Conservation (phyloP, 2,888 invertebrate genomes). For the Drosophila neoperkinsi region DNA sequence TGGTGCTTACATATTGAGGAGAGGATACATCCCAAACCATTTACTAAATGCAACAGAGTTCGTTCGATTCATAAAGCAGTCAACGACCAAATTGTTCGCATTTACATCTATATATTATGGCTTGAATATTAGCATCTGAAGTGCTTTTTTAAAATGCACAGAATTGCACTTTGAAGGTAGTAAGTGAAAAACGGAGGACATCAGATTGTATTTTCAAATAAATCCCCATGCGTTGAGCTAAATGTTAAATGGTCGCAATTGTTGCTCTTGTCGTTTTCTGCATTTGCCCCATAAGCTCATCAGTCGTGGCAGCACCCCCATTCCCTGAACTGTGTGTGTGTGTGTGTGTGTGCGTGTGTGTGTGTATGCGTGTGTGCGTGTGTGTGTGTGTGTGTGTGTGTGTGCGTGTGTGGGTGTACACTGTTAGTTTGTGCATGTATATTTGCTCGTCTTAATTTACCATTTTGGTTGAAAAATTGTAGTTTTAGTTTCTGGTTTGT, state of each 20-base stretch:
- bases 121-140: background rate
- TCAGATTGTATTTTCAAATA: conserved; percentile 5
- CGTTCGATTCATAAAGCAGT: background rate
- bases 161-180: conserved; percentile 1
- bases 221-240: conserved; percentile 16
- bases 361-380: background rate
- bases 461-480: conserved; percentile 41
- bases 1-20: background rate
- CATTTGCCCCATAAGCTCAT: conserved; percentile 17
- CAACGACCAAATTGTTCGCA: background rate
- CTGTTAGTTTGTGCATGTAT: background rate
- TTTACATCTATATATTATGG: background rate
- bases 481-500: conserved; percentile 15
- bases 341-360: background rate
- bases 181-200: conserved; percentile 2
- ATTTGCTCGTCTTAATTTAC: conserved; percentile 42
- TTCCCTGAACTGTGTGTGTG: background rate
- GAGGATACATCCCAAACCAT: background rate
- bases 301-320: background rate
- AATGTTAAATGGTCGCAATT: conserved; percentile 67
- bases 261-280: conserved; percentile 35
- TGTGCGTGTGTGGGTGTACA: background rate
- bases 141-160: background rate
- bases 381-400: background rate
- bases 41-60: background rate